These are phyloP conservation scores for Cacatua alba DNA, from an alignment of 2,113 vertebrate species.

Conservation along the genomic window DNA sequence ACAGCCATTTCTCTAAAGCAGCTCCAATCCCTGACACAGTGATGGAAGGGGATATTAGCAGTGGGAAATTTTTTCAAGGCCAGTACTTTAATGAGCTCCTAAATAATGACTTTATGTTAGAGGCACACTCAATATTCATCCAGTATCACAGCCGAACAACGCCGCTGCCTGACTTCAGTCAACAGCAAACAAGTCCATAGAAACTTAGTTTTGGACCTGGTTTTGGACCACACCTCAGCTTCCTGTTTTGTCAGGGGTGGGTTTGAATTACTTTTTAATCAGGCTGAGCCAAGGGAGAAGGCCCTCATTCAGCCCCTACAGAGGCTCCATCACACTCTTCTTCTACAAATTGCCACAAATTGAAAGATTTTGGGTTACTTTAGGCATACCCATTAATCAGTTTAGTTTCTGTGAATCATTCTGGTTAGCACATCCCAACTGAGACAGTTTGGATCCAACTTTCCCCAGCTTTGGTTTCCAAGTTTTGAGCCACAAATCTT, in stretches of 20 bases:
- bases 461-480: neutral
- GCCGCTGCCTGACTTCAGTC: neutral
- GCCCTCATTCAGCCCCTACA: neutral
- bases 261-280: neutral
- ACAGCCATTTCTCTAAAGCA: neutral
- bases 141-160: neutral
- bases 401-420: neutral
- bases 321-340: neutral
- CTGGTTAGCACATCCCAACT: neutral
- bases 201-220: neutral
- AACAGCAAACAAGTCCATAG: neutral
- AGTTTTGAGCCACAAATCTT: neutral
- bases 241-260: neutral
- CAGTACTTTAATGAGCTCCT: constrained; percentile 62
- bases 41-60: constrained; percentile 69
- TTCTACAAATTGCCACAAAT: neutral
- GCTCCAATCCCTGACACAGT: constrained; percentile 25
- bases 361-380: neutral
- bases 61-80: constrained; percentile 46
- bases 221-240: neutral
- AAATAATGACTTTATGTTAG: constrained; percentile 69
- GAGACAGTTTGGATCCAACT: neutral
- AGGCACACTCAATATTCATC: constrained; percentile 34
- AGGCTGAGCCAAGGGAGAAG: neutral
- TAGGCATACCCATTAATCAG: neutral